These are phyloP conservation scores for Lasioglossum calceatum DNA, from an alignment of 2,888 invertebrate species.

Conservation along the genomic window DNA sequence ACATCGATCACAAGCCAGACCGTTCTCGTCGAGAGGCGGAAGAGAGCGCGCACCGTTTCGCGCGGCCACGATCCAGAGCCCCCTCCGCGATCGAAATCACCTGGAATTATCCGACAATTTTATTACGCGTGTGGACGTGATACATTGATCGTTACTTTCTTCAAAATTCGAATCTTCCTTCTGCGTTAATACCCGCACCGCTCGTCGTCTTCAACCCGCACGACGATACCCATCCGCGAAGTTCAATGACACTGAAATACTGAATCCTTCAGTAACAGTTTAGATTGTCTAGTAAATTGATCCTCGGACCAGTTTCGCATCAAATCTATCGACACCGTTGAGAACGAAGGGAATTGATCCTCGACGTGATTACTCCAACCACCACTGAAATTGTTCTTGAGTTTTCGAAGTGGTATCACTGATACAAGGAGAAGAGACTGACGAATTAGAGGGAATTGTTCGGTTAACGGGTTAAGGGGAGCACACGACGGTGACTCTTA, in stretches of 20 bases:
- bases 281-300: too few relatives aligned
- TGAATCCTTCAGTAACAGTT: too few relatives aligned
- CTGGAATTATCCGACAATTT: background rate
- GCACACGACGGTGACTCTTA: background rate
- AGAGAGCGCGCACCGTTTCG: conserved; percentile 62
- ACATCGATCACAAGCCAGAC: conserved; percentile 76
- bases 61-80: conserved; percentile 27
- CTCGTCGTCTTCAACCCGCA: too few relatives aligned
- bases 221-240: too few relatives aligned
- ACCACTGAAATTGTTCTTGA: background rate
- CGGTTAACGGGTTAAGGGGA: background rate
- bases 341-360: background rate
- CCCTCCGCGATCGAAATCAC: conserved; percentile 5
- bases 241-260: too few relatives aligned
- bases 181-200: too few relatives aligned
- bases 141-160: background rate
- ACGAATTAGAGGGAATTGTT: background rate
- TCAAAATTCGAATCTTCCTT: background rate
- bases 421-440: background rate
- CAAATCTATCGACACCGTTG: background rate
- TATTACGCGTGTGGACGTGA: background rate
- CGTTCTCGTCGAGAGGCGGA: conserved; percentile 68
- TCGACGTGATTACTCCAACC: background rate
- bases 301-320: background rate
- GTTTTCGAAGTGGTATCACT: background rate